Conservation (phyloP, 1,140 invertebrate genomes). For the Drosophila tristis region DNA sequence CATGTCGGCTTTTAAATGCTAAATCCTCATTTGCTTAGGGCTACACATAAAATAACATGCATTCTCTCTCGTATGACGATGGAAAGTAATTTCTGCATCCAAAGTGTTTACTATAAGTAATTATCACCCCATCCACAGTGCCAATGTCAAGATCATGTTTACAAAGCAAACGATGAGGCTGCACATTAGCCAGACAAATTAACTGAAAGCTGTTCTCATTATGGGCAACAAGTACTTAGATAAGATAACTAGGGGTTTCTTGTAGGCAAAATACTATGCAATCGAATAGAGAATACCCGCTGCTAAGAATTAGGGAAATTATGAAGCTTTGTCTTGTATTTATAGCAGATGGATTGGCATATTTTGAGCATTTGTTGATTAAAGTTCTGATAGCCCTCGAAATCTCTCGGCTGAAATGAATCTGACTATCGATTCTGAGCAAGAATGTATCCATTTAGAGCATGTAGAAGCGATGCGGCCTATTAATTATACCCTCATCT, state of each 20-base stretch:
- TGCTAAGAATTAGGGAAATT: too few species aligned
- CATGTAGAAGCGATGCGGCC: too few species aligned
- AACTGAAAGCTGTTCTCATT: not conserved
- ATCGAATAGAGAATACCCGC: too few species aligned
- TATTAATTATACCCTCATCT: not conserved
- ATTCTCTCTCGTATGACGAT: too few species aligned
- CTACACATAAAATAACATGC: not conserved
- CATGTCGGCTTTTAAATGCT: slow-evolving; percentile 41
- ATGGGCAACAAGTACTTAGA: not conserved
- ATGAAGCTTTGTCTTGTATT: too few species aligned
- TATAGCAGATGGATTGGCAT: too few species aligned
- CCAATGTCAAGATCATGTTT: slow-evolving; percentile 2
- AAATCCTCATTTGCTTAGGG: slow-evolving; percentile 29
- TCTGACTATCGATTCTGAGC: not conserved
- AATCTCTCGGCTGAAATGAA: not conserved
- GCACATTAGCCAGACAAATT: not conserved
- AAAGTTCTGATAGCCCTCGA: not conserved
- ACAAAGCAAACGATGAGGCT: not conserved
- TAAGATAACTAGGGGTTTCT: not conserved
- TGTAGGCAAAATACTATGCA: too few species aligned
- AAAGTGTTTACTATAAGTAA: not conserved
- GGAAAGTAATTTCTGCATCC: not conserved
- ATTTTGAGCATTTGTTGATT: not conserved
- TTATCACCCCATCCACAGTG: not conserved
- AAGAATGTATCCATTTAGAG: not conserved